Evolutionary conservation across 1,140 invertebrate species (phyloP).

Genomic region (Neodiprion fabricii): DNA sequence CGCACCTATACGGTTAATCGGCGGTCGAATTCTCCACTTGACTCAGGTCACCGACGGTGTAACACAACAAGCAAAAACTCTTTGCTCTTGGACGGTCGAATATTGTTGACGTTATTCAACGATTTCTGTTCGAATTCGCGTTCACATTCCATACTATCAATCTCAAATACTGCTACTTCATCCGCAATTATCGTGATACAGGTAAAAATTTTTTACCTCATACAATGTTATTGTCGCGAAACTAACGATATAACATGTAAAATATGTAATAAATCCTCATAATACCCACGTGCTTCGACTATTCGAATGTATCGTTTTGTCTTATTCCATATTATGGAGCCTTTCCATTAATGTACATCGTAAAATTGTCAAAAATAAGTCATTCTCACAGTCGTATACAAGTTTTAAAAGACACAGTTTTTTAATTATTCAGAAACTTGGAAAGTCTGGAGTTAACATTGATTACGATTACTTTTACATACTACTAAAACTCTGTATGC

Average conservation of each 20-base stretch:
- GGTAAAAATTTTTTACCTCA: no score
- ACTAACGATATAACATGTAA: no score
- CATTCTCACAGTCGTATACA: neutral
- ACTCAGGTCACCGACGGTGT: neutral
- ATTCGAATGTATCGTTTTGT: neutral
- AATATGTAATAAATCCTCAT: no score
- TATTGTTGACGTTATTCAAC: slow-evolving; percentile 2
- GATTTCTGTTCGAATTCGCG: neutral
- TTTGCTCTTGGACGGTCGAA: neutral
- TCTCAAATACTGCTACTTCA: no score
- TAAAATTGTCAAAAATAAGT: neutral
- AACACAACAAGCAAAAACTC: neutral
- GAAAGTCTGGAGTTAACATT: no score
- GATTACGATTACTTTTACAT: no score
- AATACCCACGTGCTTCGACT: neutral
- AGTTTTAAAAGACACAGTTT: neutral
- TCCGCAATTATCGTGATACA: no score
- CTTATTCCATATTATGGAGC: neutral
- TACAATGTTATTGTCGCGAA: no score
- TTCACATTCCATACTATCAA: neutral
- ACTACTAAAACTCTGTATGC: no score
- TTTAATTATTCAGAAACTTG: neutral
- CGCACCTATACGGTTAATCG: neutral
- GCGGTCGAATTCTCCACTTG: neutral
- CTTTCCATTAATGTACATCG: no score